These are phyloP conservation scores for Mesembrinibis cayennensis DNA, from an alignment of 2,113 vertebrate species.

Conservation along the genomic window DNA sequence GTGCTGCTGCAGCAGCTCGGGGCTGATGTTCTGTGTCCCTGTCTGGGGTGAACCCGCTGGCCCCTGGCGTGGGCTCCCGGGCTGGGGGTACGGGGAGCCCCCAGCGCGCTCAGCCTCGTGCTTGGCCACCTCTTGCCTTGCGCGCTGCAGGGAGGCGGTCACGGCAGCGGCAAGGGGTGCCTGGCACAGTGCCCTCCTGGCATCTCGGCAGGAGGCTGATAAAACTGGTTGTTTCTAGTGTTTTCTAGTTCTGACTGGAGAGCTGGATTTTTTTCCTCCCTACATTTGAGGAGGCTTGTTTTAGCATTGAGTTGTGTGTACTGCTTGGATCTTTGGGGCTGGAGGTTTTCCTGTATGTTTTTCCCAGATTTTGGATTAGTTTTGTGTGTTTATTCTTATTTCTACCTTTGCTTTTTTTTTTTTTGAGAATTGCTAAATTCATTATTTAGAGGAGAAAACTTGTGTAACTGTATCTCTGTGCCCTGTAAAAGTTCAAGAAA, in stretches of 20 bases:
- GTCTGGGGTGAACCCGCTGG: background rate
- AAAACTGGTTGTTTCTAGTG: background rate
- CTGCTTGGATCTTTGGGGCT: background rate
- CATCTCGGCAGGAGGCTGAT: fast-evolving
- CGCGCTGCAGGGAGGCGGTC: fast-evolving
- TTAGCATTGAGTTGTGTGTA: background rate
- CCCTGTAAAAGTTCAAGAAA: background rate
- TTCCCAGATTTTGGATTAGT: background rate
- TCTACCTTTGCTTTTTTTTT: background rate
- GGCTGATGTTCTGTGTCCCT: background rate
- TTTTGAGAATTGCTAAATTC: background rate
- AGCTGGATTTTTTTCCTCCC: too few relatives aligned
- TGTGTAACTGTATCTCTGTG: background rate
- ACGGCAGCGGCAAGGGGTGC: too few relatives aligned
- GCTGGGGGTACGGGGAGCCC: too few relatives aligned
- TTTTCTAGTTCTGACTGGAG: background rate
- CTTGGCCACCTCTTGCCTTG: background rate
- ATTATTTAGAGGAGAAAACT: background rate
- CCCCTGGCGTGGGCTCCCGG: fast-evolving
- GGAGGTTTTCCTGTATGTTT: background rate
- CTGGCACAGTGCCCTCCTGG: background rate
- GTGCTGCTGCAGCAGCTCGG: fast-evolving
- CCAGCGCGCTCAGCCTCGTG: fast-evolving
- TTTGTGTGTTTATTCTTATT: background rate
- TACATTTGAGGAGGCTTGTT: background rate